A percentile compares a stretch with the other conserved stretches of the same genome.
phyloP scores from a whole-genome alignment of 1,140 invertebrate genomes.

The Caenorhabditis inopinata region DNA sequence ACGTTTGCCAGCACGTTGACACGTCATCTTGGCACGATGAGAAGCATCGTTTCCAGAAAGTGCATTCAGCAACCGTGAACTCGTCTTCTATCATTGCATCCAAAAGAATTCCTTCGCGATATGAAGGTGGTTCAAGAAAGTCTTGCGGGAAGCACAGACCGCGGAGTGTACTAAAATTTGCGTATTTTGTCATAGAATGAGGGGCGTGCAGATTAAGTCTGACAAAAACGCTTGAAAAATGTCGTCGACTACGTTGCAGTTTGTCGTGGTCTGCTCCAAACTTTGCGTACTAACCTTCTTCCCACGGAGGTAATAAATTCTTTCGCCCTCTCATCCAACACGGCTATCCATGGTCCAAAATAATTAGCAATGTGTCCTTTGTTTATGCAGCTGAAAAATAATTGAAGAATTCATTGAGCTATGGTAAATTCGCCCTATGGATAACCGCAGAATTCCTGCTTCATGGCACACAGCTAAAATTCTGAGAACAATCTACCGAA shows the following conservation, averaged over 20 bases:
- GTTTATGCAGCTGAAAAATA: neutral
- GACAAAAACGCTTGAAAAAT: too few species aligned
- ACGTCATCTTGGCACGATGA: slow-evolving; percentile 17
- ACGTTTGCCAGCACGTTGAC: neutral
- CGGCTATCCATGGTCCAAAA: neutral
- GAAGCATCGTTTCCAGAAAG: slow-evolving; percentile 8
- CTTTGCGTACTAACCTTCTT: neutral
- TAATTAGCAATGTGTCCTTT: neutral
- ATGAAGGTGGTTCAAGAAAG: too few species aligned
- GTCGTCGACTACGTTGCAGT: too few species aligned
- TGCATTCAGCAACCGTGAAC: neutral
- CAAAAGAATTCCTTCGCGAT: neutral
- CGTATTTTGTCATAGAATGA: neutral
- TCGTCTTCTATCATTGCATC: slow-evolving; percentile 13
- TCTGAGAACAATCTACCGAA: too few species aligned
- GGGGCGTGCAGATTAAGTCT: too few species aligned
- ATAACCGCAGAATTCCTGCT: too few species aligned
- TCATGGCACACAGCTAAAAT: too few species aligned
- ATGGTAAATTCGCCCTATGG: too few species aligned
- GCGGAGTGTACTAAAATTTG: neutral
- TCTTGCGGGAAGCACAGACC: neutral
- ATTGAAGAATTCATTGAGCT: neutral
- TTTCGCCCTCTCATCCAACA: neutral
- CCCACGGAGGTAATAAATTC: neutral
- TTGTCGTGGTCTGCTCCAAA: too few species aligned